These are phyloP conservation scores for Philopotamus ludificatus DNA, from an alignment of 1,140 invertebrate species.

Conservation along the genomic window DNA sequence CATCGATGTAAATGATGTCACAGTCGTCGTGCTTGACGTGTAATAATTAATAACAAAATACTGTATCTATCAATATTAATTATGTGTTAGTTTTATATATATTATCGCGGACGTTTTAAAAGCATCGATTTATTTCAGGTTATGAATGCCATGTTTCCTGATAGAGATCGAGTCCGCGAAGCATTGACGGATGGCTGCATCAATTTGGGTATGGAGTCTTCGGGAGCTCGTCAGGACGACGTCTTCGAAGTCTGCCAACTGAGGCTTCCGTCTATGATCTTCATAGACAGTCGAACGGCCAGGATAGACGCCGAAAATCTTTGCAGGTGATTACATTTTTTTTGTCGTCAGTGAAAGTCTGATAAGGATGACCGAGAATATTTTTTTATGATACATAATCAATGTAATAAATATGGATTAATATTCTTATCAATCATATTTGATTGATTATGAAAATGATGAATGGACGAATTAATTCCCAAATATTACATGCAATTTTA, in stretches of 20 bases:
- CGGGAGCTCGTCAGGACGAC: constrained; percentile 24
- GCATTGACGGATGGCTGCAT: constrained; percentile 29
- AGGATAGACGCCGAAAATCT: constrained; percentile 34
- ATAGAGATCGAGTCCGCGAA: constrained; percentile 30
- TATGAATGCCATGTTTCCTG: constrained; percentile 36
- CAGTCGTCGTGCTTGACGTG: no score
- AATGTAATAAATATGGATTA: no score
- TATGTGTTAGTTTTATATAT: no score
- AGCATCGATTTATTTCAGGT: constrained; percentile 33
- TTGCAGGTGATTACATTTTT: constrained; percentile 30
- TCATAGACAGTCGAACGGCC: constrained; percentile 27
- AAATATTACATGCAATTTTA: no score
- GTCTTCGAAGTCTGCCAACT: constrained; percentile 26
- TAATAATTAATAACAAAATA: background rate
- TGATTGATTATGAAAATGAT: no score
- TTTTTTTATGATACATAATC: no score
- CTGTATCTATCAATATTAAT: no score
- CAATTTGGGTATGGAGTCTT: constrained; percentile 17
- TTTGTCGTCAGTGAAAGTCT: no score
- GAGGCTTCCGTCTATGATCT: constrained; percentile 20
- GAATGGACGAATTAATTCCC: no score
- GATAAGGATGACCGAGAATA: no score
- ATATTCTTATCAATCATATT: no score
- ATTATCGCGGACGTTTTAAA: background rate
- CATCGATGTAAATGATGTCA: no score